Percentiles rank a stretch among this genome's conserved stretches.
Evolutionary conservation across 2,888 invertebrate genomes (phyloP).

Genomic region (Alsophila aescularia): DNA sequence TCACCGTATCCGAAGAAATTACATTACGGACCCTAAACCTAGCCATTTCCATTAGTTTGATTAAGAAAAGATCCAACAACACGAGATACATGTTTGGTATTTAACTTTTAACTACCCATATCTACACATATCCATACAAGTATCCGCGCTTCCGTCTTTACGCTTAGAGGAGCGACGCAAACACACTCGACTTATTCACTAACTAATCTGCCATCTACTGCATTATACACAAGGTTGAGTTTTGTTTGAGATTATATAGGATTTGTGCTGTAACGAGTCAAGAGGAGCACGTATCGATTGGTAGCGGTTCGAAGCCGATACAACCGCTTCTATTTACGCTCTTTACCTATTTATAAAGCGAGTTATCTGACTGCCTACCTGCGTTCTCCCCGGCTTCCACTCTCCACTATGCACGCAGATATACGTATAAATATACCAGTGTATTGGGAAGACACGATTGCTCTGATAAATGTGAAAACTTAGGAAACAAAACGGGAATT

Average conservation of each 20-base stretch:
- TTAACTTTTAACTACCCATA: constrained; percentile 77
- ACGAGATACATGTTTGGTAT: constrained; percentile 66
- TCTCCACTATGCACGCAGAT: constrained; percentile 42
- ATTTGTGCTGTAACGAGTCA: constrained; percentile 50
- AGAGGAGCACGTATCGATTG: constrained; percentile 73
- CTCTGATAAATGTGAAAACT: constrained; percentile 32
- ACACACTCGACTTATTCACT: constrained; percentile 40
- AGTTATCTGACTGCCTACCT: constrained; percentile 75
- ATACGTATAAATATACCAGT: constrained; percentile 32
- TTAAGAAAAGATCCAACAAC: constrained; percentile 72
- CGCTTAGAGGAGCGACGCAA: constrained; percentile 48
- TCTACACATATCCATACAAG: constrained; percentile 54
- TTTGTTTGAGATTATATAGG: constrained; percentile 36
- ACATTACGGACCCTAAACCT: constrained; percentile 56
- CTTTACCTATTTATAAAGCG: constrained; percentile 82
- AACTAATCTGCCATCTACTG: constrained; percentile 37
- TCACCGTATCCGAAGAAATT: constrained; percentile 52
- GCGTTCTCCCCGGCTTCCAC: constrained; percentile 53
- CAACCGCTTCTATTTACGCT: constrained; percentile 81
- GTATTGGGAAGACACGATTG: constrained; percentile 34
- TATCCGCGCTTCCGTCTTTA: constrained; percentile 59
- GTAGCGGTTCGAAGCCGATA: constrained; percentile 75
- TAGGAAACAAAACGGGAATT: constrained; percentile 25
- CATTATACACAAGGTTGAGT: constrained; percentile 32
- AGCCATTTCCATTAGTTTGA: constrained; percentile 74